These are phyloP conservation scores for Furcifer pardalis DNA, from an alignment of 2,797 vertebrate species.

Conservation along the genomic window DNA sequence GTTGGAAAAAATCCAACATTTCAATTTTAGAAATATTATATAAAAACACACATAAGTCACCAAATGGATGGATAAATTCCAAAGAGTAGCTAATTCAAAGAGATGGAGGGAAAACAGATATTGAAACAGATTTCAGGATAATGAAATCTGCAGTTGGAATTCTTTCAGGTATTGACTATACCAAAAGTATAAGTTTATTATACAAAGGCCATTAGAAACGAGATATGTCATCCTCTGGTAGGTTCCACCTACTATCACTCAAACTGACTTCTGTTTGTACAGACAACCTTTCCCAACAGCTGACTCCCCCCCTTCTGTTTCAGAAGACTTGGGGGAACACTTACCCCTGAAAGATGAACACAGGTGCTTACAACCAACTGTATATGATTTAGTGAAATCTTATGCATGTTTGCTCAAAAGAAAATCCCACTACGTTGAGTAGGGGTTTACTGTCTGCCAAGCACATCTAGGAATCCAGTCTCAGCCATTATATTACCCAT, in stretches of 20 bases:
- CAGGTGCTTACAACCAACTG: neutral
- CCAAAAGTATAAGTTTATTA: neutral
- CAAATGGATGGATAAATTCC: neutral
- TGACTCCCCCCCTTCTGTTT: neutral
- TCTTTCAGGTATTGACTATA: neutral
- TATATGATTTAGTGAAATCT: neutral
- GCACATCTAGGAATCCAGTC: neutral
- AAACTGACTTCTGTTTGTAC: neutral
- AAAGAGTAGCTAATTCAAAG: neutral
- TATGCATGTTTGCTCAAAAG: neutral
- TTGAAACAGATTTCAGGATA: neutral
- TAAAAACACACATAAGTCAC: too few relatives aligned
- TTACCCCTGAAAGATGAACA: neutral
- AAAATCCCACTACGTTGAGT: neutral
- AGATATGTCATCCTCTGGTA: neutral
- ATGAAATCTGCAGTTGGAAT: neutral
- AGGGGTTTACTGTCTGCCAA: neutral
- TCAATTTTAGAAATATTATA: neutral
- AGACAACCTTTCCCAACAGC: neutral
- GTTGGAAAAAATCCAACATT: neutral
- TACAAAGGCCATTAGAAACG: neutral
- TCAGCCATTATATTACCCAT: neutral
- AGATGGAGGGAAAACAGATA: neutral
- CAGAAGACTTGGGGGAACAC: too few relatives aligned
- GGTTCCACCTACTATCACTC: neutral